phyloP scores from a whole-genome alignment of 2,113 vertebrate genomes.

The Abramis brama region DNA sequence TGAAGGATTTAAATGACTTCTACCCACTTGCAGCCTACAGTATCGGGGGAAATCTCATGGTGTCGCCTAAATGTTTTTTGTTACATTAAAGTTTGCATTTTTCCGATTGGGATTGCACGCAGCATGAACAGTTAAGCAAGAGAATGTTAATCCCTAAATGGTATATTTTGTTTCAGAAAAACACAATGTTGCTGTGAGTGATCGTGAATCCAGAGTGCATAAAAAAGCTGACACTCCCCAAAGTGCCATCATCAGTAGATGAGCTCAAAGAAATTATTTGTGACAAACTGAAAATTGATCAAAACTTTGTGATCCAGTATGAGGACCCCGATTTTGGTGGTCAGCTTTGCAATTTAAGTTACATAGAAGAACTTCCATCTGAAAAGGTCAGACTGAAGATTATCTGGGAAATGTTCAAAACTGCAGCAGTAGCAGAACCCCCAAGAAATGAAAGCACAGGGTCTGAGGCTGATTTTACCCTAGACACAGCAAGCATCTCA shows the following conservation, averaged over 20 bases:
- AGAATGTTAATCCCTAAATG: no score
- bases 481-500: constrained; percentile 35
- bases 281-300: no score
- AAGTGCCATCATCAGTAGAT: no score
- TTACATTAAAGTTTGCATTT: no score
- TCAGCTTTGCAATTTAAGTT: constrained; percentile 40
- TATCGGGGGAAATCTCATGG: no score
- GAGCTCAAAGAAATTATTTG: no score
- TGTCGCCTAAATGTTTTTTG: no score
- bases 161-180: constrained; percentile 36
- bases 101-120: no score
- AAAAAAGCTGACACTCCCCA: constrained; percentile 36
- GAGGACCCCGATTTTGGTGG: constrained; percentile 47
- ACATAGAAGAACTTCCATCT: constrained; percentile 27
- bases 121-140: no score
- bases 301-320: constrained; percentile 23
- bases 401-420: constrained; percentile 34
- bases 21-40: no score
- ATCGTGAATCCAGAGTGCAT: constrained; percentile 44
- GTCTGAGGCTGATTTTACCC: constrained; percentile 21
- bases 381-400: constrained; percentile 43
- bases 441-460: background rate
- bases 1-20: no score
- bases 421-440: background rate
- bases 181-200: constrained; percentile 42